Percentiles rank a stretch among this genome's conserved stretches.
These are phyloP conservation scores for Rattus norvegicus DNA, from an alignment of 2,113 vertebrate species.

Conservation along the genomic window GRCr8 NC_086020.1:223411501-223412000, in stretches of 20 bases:
- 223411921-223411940: not conserved
- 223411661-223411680: not conserved
- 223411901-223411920: not conserved
- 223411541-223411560: not conserved
- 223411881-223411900: not conserved
- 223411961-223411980: not conserved
- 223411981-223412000: not conserved
- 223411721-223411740: not conserved
- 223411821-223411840: not conserved
- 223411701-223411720: not conserved
- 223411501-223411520: too few relatives aligned
- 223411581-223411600: not conserved
- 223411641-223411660: not conserved
- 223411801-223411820: not conserved
- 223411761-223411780: not conserved
- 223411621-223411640: too few relatives aligned
- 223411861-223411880: slow-evolving; percentile 79
- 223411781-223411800: not conserved
- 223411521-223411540: not conserved
- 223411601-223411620: too few relatives aligned
- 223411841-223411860: not conserved
- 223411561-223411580: not conserved
- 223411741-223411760: not conserved
- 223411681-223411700: not conserved
- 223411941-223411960: not conserved